Evolutionary conservation across 2,113 vertebrate genomes (phyloP).

Genomic region (Callopanchax toddi): DNA sequence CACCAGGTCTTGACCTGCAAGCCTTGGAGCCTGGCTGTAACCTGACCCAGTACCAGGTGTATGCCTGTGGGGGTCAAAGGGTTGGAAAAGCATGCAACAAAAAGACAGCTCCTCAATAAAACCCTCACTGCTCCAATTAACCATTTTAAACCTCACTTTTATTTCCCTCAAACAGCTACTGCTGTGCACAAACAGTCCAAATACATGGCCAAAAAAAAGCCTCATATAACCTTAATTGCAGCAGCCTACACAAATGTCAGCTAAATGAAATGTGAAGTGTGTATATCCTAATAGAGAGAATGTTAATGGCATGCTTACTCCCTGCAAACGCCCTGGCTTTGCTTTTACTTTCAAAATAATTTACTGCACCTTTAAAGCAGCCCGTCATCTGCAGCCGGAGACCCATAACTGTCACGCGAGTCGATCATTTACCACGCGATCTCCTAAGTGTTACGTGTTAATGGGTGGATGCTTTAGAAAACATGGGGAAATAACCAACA

Average conservation of each 20-base stretch:
- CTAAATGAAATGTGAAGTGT: constrained; percentile 75
- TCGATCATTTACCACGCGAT: constrained; percentile 83
- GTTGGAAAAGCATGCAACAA: constrained; percentile 80
- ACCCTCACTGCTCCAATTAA: constrained; percentile 78
- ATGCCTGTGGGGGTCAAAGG: constrained; percentile 91
- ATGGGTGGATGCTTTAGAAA: constrained; percentile 76
- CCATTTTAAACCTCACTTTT: constrained; percentile 70
- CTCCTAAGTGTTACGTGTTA: constrained; percentile 83
- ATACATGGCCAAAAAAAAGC: constrained; percentile 37
- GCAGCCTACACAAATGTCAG: constrained; percentile 68
- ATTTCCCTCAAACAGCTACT: constrained; percentile 45
- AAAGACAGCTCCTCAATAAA: constrained; percentile 78
- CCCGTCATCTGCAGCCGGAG: constrained; percentile 81
- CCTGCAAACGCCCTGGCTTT: constrained; percentile 66
- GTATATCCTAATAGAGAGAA: constrained; percentile 74
- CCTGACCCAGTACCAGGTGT: constrained; percentile 95
- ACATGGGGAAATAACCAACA: constrained; percentile 80
- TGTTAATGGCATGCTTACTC: constrained; percentile 78
- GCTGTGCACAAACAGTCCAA: constrained; percentile 31
- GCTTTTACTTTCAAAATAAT: constrained; percentile 85
- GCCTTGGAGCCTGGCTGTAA: constrained; percentile 86
- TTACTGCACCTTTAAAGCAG: constrained; percentile 80
- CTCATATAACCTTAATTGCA: constrained; percentile 66
- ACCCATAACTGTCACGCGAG: constrained; percentile 83
- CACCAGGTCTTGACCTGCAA: constrained; percentile 89